These are phyloP conservation scores for Xanthia icteritia DNA, from an alignment of 2,888 invertebrate genomes.

Conservation along the genomic window DNA sequence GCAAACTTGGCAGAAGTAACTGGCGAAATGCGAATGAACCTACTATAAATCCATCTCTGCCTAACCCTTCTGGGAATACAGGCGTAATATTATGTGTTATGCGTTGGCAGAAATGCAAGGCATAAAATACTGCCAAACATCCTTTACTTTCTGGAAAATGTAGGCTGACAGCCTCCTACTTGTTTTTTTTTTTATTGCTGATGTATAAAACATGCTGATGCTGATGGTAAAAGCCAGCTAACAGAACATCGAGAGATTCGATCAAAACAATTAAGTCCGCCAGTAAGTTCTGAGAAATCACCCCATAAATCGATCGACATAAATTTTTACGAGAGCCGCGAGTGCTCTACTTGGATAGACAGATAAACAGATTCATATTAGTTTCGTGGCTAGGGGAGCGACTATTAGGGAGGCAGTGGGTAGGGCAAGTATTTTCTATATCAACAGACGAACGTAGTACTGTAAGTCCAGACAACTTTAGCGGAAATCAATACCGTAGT, in stretches of 20 bases:
- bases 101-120: background rate
- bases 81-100: too few species aligned
- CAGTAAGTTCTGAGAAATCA: conserved; percentile 2
- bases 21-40: background rate
- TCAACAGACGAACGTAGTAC: conserved; percentile 45
- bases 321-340: conserved; percentile 8
- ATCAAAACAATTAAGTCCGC: background rate
- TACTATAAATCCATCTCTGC: background rate
- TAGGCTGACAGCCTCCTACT: background rate
- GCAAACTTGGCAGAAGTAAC: conserved; percentile 20
- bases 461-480: conserved; percentile 61
- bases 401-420: conserved; percentile 25
- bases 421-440: conserved; percentile 53
- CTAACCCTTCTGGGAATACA: background rate
- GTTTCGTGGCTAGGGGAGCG: conserved; percentile 35
- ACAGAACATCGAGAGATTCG: background rate
- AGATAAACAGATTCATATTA: conserved; percentile 53
- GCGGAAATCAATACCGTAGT: conserved; percentile 63
- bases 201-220: background rate
- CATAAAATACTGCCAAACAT: conserved; percentile 1
- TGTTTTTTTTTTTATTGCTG: background rate
- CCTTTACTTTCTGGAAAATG: background rate
- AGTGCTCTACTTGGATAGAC: conserved; percentile 12
- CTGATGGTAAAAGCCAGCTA: background rate
- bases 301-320: conserved; percentile 14